Percentiles rank a stretch among this genome's conserved stretches.
Conservation (phyloP, 2,797 vertebrate species). For the Tauraco hartlaubi region DNA sequence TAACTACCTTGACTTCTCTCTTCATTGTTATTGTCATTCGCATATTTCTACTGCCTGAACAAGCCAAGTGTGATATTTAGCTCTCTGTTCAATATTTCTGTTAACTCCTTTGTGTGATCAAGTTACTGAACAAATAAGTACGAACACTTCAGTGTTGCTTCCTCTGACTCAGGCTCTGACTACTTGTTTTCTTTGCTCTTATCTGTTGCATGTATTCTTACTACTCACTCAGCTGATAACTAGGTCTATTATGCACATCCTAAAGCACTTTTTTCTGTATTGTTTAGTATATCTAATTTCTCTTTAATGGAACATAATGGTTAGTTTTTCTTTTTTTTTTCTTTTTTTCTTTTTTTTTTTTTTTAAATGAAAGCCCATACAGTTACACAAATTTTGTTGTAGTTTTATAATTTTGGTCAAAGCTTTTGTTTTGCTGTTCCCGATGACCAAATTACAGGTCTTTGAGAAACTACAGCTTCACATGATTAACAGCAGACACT, state of each 20-base stretch:
- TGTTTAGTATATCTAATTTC: neutral
- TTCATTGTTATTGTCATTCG: slow-evolving; percentile 27
- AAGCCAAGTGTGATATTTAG: slow-evolving; percentile 21
- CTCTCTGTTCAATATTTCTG: neutral
- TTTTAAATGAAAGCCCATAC: neutral
- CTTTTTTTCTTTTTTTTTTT: fast-evolving
- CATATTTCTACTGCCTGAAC: slow-evolving; percentile 21
- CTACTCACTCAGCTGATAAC: neutral
- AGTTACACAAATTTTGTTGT: neutral
- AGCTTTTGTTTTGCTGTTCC: neutral
- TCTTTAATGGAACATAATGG: neutral
- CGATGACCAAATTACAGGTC: neutral
- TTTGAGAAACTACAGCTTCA: neutral
- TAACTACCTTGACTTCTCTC: slow-evolving; percentile 53
- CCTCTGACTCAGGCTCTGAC: slow-evolving; percentile 29
- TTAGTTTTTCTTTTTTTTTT: neutral
- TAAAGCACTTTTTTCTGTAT: neutral
- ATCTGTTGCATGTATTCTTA: neutral
- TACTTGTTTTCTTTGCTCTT: slow-evolving; percentile 23
- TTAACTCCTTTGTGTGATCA: neutral
- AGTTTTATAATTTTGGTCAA: neutral
- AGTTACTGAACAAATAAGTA: slow-evolving; percentile 25
- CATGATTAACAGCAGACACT: neutral
- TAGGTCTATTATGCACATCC: neutral
- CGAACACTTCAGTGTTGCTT: neutral